Evolutionary conservation across 2,888 invertebrate genomes (phyloP).

Genomic region (Caenorhabditis sp.): DNA sequence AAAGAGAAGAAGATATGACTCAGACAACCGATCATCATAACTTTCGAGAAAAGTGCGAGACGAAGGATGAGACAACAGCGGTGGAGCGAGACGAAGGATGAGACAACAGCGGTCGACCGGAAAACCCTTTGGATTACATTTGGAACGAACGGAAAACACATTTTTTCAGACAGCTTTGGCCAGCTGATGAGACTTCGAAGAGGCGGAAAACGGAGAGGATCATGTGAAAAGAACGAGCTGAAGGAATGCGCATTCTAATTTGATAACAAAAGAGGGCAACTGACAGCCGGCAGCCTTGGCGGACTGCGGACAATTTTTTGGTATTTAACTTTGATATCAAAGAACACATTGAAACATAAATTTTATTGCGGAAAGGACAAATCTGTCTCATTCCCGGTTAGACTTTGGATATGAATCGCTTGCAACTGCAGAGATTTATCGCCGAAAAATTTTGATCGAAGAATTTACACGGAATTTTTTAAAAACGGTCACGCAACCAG

Average conservation of each 20-base stretch:
- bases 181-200: background rate
- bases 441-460: too few species aligned
- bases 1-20: conserved; percentile 1
- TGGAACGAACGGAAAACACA: too few species aligned
- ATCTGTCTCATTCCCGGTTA: too few species aligned
- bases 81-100: too few species aligned
- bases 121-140: background rate
- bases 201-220: background rate
- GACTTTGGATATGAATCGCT: too few species aligned
- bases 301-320: background rate
- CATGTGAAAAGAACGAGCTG: background rate
- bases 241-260: background rate
- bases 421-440: too few species aligned
- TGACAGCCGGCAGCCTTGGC: background rate
- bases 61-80: background rate
- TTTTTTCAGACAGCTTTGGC: background rate
- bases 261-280: background rate
- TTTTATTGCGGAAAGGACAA: too few species aligned
- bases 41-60: conserved; percentile 14
- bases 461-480: too few species aligned
- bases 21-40: conserved; percentile 14
- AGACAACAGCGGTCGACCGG: background rate
- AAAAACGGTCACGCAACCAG: too few species aligned
- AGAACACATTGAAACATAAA: too few species aligned
- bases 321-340: too few species aligned